Conservation (phyloP, 2,888 invertebrate genomes). For the Tinea semifulvella region DNA sequence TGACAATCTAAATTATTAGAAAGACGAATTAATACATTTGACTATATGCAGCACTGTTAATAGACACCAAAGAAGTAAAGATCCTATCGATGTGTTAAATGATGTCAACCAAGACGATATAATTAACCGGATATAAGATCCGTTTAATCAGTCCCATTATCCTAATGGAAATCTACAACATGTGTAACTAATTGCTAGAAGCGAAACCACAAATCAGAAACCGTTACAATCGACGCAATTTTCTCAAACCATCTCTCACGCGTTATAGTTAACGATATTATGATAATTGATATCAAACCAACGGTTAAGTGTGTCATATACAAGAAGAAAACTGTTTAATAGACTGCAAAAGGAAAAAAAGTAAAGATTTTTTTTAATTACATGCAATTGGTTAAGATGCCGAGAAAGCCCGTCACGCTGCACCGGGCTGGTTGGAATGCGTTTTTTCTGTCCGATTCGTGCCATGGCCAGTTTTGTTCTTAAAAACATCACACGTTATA, state of each 20-base stretch:
- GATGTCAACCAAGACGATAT: too few relatives aligned
- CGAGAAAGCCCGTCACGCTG: slow-evolving; percentile 55
- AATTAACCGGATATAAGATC: slow-evolving; percentile 1
- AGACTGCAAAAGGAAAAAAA: slow-evolving; percentile 50
- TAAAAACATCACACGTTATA: slow-evolving; percentile 1
- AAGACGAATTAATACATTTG: too few relatives aligned
- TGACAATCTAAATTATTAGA: too few relatives aligned
- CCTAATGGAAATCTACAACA: slow-evolving; percentile 1
- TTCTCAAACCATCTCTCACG: slow-evolving; percentile 9
- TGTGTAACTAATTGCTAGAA: slow-evolving; percentile 4
- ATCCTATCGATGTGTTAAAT: too few relatives aligned
- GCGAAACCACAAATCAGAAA: background rate
- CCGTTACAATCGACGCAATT: slow-evolving; percentile 10
- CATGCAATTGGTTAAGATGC: slow-evolving; percentile 48
- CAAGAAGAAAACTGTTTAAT: slow-evolving; percentile 52
- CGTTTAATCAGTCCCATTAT: too few relatives aligned
- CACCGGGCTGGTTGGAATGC: slow-evolving; percentile 24
- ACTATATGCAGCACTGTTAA: too few relatives aligned
- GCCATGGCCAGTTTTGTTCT: slow-evolving; percentile 1
- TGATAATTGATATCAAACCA: slow-evolving; percentile 14
- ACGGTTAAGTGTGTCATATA: slow-evolving; percentile 31
- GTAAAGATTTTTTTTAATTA: slow-evolving; percentile 53
- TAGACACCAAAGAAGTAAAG: too few relatives aligned
- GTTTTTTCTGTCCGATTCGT: background rate
- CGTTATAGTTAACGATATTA: slow-evolving; percentile 6